Evolutionary conservation across 2,113 vertebrate genomes (phyloP).

Genomic region (Hylia prasina): DNA sequence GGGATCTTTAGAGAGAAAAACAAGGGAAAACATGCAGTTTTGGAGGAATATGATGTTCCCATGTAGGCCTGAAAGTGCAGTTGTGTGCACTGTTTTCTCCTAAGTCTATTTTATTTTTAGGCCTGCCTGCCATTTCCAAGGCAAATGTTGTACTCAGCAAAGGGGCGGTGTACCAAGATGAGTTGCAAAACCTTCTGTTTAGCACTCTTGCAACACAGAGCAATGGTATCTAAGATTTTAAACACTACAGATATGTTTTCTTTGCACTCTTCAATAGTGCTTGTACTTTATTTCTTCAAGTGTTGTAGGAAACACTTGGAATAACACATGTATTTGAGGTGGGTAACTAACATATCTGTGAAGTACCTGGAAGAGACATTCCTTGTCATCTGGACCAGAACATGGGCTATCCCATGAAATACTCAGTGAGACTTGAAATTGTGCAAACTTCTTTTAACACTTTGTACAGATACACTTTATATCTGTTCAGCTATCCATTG

Average conservation of each 20-base stretch:
- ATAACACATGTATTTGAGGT: not conserved
- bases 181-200: conserved; percentile 37
- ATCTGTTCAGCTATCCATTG: not conserved
- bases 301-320: not conserved
- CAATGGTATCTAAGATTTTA: not conserved
- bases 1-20: not conserved
- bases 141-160: conserved; percentile 8
- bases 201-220: not conserved
- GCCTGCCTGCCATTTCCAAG: conserved; percentile 14
- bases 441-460: not conserved
- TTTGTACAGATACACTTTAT: not conserved
- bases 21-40: not conserved
- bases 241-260: not conserved
- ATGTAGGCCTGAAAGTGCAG: rapidly evolving
- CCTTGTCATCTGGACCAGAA: not conserved
- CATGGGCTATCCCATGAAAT: not conserved
- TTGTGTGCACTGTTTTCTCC: not conserved
- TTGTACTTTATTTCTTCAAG: not conserved
- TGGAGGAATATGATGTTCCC: not conserved
- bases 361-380: not conserved
- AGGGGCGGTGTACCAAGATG: conserved; percentile 19
- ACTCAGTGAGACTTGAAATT: not conserved
- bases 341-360: not conserved
- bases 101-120: conserved; percentile 59
- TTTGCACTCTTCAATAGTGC: not conserved